Evolutionary conservation across 2,888 invertebrate genomes (phyloP), one percentile per base, ranked within the genome.

Genomic region (Thera britannica): DNA sequence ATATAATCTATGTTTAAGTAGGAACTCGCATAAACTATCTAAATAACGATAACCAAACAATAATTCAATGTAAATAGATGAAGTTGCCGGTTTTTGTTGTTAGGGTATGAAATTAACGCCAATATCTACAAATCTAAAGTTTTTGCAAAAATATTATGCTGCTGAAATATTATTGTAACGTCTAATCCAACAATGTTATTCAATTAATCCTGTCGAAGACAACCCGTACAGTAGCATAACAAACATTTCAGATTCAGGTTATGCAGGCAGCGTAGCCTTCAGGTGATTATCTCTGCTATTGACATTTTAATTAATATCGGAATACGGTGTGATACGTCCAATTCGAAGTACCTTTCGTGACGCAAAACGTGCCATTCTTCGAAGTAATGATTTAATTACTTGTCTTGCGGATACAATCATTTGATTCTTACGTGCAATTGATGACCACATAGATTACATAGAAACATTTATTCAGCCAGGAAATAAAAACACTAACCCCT

Each of bases 331-430:
- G 51, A 65, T 65, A 38, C 8, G 44, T 8, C 34, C 35, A 48
- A 61, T 57, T 34, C 51, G 23, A 23, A 23, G 23, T 56, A 56
- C 44, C 46, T 56, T 44, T 55, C 59, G 63, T 70, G 64, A 64
- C 61, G 63, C 63, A 62, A 58, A 48, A 56, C 63, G 58, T 62
- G 4, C 60, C 65, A 67, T 74, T 69, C 64, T 60, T 61, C 58
- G 58, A 65, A 68, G 63, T 66, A 57, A 52, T 58, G 62, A 64
- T 65, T 70, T 69, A 70, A 71, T 69, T 66, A 65, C 60, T 54
- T 36, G 66, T 65, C 59, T 70, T 57, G 72, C 72, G 66, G 71
- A 71, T 68, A 70, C 68, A 71, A 56, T 70, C 51, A 58, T 65
- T 70, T 67, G 68, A 68, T 72, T 68, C 63, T 65, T 65, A 62